Base-by-base conservation (phyloP, 2,888 invertebrate genomes). In the Ferrisia virgata region DNA sequence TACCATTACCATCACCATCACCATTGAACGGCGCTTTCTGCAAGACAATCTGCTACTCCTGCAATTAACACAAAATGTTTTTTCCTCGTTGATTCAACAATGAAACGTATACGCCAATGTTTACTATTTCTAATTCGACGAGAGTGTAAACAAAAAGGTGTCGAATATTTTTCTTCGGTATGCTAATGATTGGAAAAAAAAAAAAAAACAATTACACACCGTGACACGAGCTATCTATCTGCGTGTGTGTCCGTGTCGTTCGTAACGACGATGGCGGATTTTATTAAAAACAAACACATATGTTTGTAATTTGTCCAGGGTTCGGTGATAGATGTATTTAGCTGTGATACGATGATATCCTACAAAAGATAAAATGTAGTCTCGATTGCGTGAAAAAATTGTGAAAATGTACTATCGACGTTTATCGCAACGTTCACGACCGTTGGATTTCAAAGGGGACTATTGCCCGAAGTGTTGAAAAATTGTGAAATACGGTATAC, bases 81-180 rank as follows among this genome's bases (percentile, higher is more conserved):
- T 28, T 64, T 64, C 64, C 2, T 5, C 18, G 53, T 28, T 28
- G 58, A 28, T 64, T 72, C n/a, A 33, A 72, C 72, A 72, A 72
- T 72, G 36, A 18, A 72, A 72, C 72, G 72, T 28, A 33, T 53
- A 11, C n/a, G n/a, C 47, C 47, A 18, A 3, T 72, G 72, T 72
- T 72, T 72, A 72, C 72, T 72, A 72, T 72, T 64, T 64, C 58
- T 58, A 64, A 64, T 64, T 36, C 33, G 72, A 33, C 72, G n/a
- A 33, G 33, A 33, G 33, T 15, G 72, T 72, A 72, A 72, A 72
- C 72, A 72, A 33, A 33, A n/a, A 15, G 3, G n/a, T 36, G 33
- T 72, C 33, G 33, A 33, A 11, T 72, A 9, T 31, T 72, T 72
- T 28, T n/a, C 31, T 72, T 72, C 36, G 18, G n/a, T 72, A 0